Percentiles rank a stretch among this genome's conserved stretches.
Evolutionary conservation across 1,140 invertebrate genomes (phyloP).

Genomic region (Phortica variegata): DNA sequence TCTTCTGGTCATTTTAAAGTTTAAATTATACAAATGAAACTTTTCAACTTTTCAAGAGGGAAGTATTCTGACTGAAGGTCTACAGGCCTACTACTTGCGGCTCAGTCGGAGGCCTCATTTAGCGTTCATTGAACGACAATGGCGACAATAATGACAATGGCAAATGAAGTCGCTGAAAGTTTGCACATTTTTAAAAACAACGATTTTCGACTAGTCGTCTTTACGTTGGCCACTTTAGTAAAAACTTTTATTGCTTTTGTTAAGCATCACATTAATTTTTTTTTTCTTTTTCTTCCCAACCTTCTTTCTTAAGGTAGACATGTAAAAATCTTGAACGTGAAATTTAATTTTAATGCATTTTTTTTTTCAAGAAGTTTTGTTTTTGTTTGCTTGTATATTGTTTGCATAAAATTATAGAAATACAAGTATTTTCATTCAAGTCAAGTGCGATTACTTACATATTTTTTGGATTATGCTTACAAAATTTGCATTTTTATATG

Average conservation of each 20-base stretch:
- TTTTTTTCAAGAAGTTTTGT: constrained; percentile 29
- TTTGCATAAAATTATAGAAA: constrained; percentile 26
- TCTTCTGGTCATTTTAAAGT: constrained; percentile 43
- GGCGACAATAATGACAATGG: too few species aligned
- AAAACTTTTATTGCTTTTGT: constrained; percentile 20
- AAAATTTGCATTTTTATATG: constrained; percentile 7
- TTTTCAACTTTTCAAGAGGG: too few species aligned
- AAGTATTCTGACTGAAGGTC: constrained; percentile 21
- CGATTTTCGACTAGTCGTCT: too few species aligned
- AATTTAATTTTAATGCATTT: constrained; percentile 38
- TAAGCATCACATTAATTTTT: constrained; percentile 35
- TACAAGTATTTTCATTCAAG: constrained; percentile 8
- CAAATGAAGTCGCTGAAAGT: too few species aligned
- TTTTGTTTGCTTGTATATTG: constrained; percentile 1
- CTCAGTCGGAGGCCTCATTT: constrained; percentile 37
- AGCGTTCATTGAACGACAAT: neutral
- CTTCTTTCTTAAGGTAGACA: too few species aligned
- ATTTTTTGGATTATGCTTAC: constrained; percentile 2
- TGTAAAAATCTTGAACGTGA: constrained; percentile 5
- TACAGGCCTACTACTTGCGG: constrained; percentile 45
- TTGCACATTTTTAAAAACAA: too few species aligned
- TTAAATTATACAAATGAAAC: constrained; percentile 42
- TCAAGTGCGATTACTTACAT: constrained; percentile 20
- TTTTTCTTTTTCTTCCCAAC: constrained; percentile 23
- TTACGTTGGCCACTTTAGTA: constrained; percentile 8